These are phyloP conservation scores for Callocephalon fimbriatum DNA, from an alignment of 2,113 vertebrate genomes.

Conservation along the genomic window DNA sequence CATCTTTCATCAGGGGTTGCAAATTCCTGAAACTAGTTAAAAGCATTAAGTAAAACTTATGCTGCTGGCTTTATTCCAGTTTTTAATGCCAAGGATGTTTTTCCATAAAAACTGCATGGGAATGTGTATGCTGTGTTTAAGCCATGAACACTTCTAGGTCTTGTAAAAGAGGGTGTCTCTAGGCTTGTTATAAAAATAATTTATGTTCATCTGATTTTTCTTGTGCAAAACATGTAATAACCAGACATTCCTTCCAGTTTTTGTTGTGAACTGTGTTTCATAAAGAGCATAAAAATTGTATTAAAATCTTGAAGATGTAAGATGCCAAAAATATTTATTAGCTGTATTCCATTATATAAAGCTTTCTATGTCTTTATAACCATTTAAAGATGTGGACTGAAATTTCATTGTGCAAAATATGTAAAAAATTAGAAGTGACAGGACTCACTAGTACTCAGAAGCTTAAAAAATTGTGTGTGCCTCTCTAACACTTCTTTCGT, in stretches of 20 bases:
- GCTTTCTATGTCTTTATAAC: constrained; percentile 11
- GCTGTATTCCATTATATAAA: neutral
- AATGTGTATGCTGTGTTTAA: neutral
- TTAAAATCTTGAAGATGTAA: neutral
- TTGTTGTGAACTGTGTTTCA: neutral
- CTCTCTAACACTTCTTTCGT: constrained; percentile 57
- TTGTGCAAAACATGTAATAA: neutral
- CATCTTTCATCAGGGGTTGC: neutral
- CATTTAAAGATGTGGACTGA: neutral
- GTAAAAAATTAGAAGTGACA: constrained; percentile 19
- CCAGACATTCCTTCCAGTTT: neutral
- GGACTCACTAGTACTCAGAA: neutral
- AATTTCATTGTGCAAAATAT: neutral
- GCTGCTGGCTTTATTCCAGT: neutral
- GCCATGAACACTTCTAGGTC: neutral
- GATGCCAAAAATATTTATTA: neutral
- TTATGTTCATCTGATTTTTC: neutral
- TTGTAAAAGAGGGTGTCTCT: neutral
- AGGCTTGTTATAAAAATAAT: neutral
- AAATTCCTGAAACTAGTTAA: neutral
- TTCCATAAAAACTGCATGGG: neutral
- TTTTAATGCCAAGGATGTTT: neutral
- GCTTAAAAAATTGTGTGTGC: constrained; percentile 54
- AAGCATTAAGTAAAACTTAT: neutral
- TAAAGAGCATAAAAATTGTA: neutral